A percentile compares a stretch with the other conserved stretches of the same genome.
phyloP scores from a whole-genome alignment of 2,888 invertebrate genomes.

The Lasioglossum villosulum region DNA sequence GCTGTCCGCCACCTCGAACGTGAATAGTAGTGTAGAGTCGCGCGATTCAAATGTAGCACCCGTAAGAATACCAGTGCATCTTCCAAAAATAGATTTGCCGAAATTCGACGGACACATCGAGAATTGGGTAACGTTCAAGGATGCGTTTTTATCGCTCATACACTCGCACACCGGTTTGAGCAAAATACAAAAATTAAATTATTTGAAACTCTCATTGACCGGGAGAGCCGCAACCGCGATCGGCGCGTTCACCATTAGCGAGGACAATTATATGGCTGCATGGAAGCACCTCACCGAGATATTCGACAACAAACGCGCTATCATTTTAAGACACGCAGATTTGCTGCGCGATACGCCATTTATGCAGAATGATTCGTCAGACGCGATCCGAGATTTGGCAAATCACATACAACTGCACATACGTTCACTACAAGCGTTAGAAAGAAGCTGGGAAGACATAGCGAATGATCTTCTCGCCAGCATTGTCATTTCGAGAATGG shows the following conservation, averaged over 20 bases:
- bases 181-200: slow-evolving; percentile 10
- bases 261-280: background rate
- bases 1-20: too few species aligned
- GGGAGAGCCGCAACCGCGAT: background rate
- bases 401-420: background rate
- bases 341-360: background rate
- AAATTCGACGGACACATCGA: slow-evolving; percentile 21
- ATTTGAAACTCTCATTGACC: background rate
- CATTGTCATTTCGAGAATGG: background rate
- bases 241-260: background rate
- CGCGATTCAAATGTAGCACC: too few species aligned
- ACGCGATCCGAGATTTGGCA: background rate
- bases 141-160: background rate
- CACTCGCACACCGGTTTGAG: background rate
- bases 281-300: background rate
- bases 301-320: background rate
- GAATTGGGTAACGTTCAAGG: background rate
- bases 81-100: slow-evolving; percentile 15
- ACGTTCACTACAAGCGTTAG: background rate
- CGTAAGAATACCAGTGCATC: too few species aligned
- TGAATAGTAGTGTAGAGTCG: too few species aligned
- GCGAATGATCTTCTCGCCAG: background rate
- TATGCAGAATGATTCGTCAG: slow-evolving; percentile 16
- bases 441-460: background rate
- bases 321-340: background rate